Conservation (phyloP, 2,888 invertebrate genomes). For the Eutolmus rufibarbis region DNA sequence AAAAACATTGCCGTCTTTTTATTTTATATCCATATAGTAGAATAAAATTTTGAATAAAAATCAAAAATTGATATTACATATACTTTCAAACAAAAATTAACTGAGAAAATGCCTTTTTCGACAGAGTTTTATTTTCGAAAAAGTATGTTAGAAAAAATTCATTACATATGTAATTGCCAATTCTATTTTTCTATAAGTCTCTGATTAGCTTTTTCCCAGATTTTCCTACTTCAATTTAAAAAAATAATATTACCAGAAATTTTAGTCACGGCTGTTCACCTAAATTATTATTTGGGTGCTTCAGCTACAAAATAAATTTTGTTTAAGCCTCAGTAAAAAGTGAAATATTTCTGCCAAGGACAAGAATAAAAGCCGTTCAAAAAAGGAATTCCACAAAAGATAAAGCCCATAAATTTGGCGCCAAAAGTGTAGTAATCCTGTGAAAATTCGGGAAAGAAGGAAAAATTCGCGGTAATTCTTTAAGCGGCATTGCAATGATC, state of each 20-base stretch:
- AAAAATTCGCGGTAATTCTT: neutral
- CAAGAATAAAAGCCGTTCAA: neutral
- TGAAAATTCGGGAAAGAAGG: neutral
- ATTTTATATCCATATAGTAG: too few species aligned
- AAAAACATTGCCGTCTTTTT: too few species aligned
- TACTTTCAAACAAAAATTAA: too few species aligned
- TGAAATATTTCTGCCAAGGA: neutral
- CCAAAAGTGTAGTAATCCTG: neutral
- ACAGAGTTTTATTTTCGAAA: too few species aligned
- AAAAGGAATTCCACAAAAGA: neutral
- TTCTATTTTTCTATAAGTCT: too few species aligned
- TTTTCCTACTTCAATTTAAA: neutral
- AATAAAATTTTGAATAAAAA: too few species aligned
- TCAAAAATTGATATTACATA: too few species aligned
- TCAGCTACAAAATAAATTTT: neutral
- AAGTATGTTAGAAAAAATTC: too few species aligned
- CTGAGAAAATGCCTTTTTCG: too few species aligned
- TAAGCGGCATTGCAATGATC: neutral
- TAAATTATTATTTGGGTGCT: neutral
- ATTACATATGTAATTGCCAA: too few species aligned
- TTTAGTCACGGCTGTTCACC: neutral
- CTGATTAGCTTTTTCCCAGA: too few species aligned
- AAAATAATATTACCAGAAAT: neutral
- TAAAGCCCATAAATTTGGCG: neutral
- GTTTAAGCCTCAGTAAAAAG: neutral